Base-by-base conservation (phyloP, 2,888 invertebrate species). In the Cataglyphis rosenhaueri region DNA sequence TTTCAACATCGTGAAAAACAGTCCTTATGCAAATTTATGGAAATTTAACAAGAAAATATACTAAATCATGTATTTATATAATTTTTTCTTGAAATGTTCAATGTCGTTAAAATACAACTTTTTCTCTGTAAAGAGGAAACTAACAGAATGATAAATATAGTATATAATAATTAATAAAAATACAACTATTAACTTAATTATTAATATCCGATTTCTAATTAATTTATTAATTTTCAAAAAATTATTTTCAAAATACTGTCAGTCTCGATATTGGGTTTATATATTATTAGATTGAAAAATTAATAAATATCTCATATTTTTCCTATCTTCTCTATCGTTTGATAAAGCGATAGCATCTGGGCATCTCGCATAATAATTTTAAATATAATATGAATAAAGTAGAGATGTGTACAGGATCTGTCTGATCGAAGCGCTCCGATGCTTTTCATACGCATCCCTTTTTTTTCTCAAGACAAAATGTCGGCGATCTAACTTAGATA, bases 11-110 rank as follows among this genome's bases (percentile, higher is more conserved):
- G 64, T 21, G 21, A 76, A 55, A 76, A 76, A 29, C 65, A 5
- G n/a, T 44, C 21, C 29, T 74, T 62, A 44, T 64, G 74, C 48
- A 76, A 55, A 65, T 76, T 25, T 76, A 76, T 55, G 52, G 29
- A 65, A 55, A 76, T 52, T 5, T 38, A 65, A 76, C 18, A 15
- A 25, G 35, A 52, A 38, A 65, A 55, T n/a, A 5, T 62, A 32
- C 1, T 52, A 52, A n/a, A n/a, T 52, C 48, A 8, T 52, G 48
- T 12, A 38, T 3, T 55, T 65, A 52, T 21, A 25, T 55, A 29
- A 18, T 12, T 38, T 55, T 66, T 4, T 18, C 38, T 66, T n/a
- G 9, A 66, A 66, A 38, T n/a, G 66, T 64, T 55, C 65, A 75
- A 48, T 62, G 64, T 75, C 66, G 38, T 21, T 25, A 25, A 25